A percentile compares a stretch with the other conserved stretches of the same genome.
phyloP scores from a whole-genome alignment of 2,888 invertebrate species.

The Aromia moschata region DNA sequence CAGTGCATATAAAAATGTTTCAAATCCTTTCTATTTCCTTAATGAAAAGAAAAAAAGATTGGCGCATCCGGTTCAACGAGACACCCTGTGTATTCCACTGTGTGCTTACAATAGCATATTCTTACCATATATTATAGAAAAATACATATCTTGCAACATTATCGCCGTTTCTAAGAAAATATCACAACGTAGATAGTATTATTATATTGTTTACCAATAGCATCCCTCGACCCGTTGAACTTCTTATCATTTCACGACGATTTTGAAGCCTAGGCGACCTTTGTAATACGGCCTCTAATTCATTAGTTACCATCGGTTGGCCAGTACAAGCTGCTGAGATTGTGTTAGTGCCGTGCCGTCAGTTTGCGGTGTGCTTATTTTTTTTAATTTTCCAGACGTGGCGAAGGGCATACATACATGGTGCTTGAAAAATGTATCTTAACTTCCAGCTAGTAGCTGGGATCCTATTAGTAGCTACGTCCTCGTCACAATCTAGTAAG shows the following conservation, averaged over 20 bases:
- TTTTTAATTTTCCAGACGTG: neutral
- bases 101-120: too few species aligned
- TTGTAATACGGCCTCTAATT: slow-evolving; percentile 31
- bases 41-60: too few species aligned
- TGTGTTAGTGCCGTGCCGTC: slow-evolving; percentile 16
- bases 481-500: slow-evolving; percentile 33
- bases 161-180: neutral
- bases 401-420: neutral
- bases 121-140: neutral
- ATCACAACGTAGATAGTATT: slow-evolving; percentile 1
- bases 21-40: too few species aligned
- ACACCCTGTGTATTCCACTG: too few species aligned
- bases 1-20: too few species aligned
- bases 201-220: slow-evolving; percentile 41
- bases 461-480: slow-evolving; percentile 21
- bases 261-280: slow-evolving; percentile 42
- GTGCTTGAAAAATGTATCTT: slow-evolving; percentile 29
- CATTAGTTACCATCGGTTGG: slow-evolving; percentile 31
- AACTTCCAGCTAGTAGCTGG: slow-evolving; percentile 27
- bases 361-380: slow-evolving; percentile 19
- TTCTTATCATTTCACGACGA: slow-evolving; percentile 43
- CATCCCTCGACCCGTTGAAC: slow-evolving; percentile 45
- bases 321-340: slow-evolving; percentile 22
- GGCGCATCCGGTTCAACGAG: too few species aligned
- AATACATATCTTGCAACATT: neutral